A percentile compares a stretch with the other conserved stretches of the same genome.
These are phyloP conservation scores for Drosophila kurseongensis DNA, from an alignment of 1,140 invertebrate genomes.

Conservation along the genomic window DNA sequence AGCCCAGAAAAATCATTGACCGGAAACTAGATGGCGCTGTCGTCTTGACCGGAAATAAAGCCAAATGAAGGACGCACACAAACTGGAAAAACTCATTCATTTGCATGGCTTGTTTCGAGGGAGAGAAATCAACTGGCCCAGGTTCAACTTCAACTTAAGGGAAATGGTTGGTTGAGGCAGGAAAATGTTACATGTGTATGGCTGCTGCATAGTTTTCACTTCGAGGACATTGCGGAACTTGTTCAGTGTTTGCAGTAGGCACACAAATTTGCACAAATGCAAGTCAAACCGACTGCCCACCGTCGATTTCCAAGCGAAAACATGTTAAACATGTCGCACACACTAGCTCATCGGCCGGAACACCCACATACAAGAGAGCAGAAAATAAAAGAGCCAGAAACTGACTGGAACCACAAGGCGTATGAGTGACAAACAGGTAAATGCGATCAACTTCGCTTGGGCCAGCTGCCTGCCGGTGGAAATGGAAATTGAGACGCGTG, in stretches of 20 bases:
- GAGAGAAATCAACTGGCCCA: constrained; percentile 13
- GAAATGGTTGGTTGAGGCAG: constrained; percentile 5
- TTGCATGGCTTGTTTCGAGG: constrained; percentile 19
- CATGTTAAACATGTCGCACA: constrained; percentile 72
- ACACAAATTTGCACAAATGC: constrained; percentile 47
- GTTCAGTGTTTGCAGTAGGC: constrained; percentile 41
- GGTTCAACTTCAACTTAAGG: constrained; percentile 32
- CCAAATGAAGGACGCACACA: constrained; percentile 39
- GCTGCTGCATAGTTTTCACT: constrained; percentile 40
- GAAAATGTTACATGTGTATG: constrained; percentile 22
- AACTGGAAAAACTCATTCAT: constrained; percentile 21
- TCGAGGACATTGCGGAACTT: constrained; percentile 48
- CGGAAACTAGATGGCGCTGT: constrained; percentile 41
- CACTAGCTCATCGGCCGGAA: constrained; percentile 12
- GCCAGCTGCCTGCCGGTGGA: constrained; percentile 45
- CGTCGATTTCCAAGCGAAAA: constrained; percentile 43
- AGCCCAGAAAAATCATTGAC: constrained; percentile 19
- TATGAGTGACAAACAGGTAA: constrained; percentile 72
- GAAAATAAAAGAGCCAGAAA: constrained; percentile 17
- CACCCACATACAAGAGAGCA: constrained; percentile 29
- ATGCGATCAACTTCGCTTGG: constrained; percentile 59
- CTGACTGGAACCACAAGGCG: constrained; percentile 55
- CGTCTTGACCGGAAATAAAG: constrained; percentile 49
- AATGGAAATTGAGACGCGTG: constrained; percentile 62
- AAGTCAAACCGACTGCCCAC: constrained; percentile 39